A percentile compares a stretch with the other conserved stretches of the same genome.
Evolutionary conservation across 35 echinoderm and acorn worm species (phyloP).

Genomic region (Hemicentrotus pulcherrimus): DNA sequence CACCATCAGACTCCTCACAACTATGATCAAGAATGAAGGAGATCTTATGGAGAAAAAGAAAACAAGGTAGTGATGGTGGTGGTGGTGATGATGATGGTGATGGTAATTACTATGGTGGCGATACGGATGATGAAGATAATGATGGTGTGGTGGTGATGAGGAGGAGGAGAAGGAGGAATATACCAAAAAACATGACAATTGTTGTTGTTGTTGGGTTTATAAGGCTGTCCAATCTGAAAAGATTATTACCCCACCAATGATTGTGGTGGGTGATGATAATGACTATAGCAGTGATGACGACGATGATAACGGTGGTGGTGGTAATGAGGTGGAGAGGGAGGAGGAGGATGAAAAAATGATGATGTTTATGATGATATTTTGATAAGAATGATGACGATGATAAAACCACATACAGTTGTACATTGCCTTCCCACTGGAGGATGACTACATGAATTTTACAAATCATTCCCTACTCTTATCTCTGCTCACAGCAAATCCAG

Average conservation of each 20-base stretch:
- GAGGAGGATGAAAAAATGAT: too few relatives aligned
- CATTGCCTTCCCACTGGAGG: neutral
- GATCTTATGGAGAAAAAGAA: slow-evolving; percentile 94
- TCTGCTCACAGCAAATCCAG: slow-evolving; percentile 68
- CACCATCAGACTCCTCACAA: slow-evolving; percentile 88
- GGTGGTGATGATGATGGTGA: neutral
- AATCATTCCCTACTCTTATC: neutral
- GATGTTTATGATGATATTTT: too few relatives aligned
- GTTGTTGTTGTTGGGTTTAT: too few relatives aligned
- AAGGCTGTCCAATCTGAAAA: too few relatives aligned
- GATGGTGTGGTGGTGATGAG: neutral
- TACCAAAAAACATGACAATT: too few relatives aligned
- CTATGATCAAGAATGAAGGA: slow-evolving; percentile 94
- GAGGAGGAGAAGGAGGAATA: too few relatives aligned
- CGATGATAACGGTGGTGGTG: too few relatives aligned
- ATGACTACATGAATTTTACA: neutral
- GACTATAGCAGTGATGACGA: too few relatives aligned
- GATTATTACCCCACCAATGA: too few relatives aligned
- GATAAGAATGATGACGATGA: too few relatives aligned
- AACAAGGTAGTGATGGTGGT: slow-evolving; percentile 61
- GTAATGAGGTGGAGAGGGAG: too few relatives aligned
- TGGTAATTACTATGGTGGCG: neutral
- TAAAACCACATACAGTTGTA: neutral
- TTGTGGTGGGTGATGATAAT: too few relatives aligned
- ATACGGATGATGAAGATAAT: neutral